These are phyloP conservation scores for Paratrypauchen microcephalus DNA, from an alignment of 2,797 vertebrate species.

Conservation along the genomic window DNA sequence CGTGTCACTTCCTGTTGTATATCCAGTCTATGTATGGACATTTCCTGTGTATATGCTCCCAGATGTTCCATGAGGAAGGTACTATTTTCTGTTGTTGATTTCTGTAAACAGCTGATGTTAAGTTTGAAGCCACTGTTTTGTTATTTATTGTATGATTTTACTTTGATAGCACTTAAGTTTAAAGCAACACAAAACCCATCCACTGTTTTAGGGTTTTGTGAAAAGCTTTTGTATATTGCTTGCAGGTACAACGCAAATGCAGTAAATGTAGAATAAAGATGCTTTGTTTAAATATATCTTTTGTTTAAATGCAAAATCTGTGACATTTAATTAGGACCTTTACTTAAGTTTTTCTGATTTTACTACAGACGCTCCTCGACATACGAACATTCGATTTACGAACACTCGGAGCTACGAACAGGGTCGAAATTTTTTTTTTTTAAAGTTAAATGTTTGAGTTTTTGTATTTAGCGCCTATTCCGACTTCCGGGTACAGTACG, in stretches of 20 bases:
- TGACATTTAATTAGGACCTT: not conserved
- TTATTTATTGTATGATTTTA: constrained; percentile 25
- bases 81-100: constrained; percentile 19
- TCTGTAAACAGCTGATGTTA: constrained; percentile 1
- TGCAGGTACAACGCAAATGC: constrained; percentile 65
- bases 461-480: too few species aligned
- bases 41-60: constrained; percentile 41
- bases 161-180: constrained; percentile 42
- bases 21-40: constrained; percentile 30
- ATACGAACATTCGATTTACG: too few species aligned
- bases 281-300: constrained; percentile 19
- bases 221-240: constrained; percentile 47
- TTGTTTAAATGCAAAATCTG: not conserved
- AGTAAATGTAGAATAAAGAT: constrained; percentile 19
- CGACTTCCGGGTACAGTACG: too few species aligned
- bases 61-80: constrained; percentile 43
- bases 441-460: too few species aligned
- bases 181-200: constrained; percentile 14
- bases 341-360: too few species aligned
- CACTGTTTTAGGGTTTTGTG: constrained; percentile 18
- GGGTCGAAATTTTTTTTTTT: too few species aligned
- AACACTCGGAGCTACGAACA: too few species aligned
- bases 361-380: too few species aligned
- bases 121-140: constrained; percentile 11
- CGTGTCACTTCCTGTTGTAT: constrained; percentile 46